phyloP scores from a whole-genome alignment of 2,113 vertebrate genomes.

The Muntiacus muntjak region DNA sequence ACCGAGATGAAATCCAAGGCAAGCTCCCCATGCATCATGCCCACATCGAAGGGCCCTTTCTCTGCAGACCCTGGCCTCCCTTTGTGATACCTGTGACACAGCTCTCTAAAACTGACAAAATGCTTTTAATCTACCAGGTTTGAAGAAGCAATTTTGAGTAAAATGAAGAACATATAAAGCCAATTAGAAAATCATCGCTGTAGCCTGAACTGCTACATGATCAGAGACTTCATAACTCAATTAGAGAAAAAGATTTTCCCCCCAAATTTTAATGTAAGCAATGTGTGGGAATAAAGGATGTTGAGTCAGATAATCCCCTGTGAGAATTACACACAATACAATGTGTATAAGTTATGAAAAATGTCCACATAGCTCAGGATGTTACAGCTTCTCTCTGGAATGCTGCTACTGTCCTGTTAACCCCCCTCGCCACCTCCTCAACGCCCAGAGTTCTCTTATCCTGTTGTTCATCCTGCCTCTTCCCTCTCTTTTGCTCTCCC shows the following conservation, averaged over 20 bases:
- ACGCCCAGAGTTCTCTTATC: neutral
- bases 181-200: neutral
- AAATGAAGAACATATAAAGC: neutral
- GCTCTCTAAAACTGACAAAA: neutral
- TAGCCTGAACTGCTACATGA: neutral
- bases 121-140: neutral
- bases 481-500: neutral
- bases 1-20: neutral
- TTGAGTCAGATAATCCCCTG: conserved; percentile 14
- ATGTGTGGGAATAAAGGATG: conserved; percentile 11
- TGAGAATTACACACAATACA: neutral
- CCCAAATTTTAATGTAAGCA: neutral
- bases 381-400: conserved; percentile 32
- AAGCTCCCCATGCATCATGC: neutral
- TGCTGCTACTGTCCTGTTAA: neutral
- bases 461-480: neutral
- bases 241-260: neutral
- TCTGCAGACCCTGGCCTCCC: too few species aligned
- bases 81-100: neutral
- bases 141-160: neutral
- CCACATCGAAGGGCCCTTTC: neutral
- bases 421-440: neutral
- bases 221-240: neutral
- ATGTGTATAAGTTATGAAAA: neutral
- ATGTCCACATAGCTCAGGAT: neutral